Evolutionary conservation across 2,113 vertebrate genomes (phyloP).

Genomic region (Calyptomena viridis): DNA sequence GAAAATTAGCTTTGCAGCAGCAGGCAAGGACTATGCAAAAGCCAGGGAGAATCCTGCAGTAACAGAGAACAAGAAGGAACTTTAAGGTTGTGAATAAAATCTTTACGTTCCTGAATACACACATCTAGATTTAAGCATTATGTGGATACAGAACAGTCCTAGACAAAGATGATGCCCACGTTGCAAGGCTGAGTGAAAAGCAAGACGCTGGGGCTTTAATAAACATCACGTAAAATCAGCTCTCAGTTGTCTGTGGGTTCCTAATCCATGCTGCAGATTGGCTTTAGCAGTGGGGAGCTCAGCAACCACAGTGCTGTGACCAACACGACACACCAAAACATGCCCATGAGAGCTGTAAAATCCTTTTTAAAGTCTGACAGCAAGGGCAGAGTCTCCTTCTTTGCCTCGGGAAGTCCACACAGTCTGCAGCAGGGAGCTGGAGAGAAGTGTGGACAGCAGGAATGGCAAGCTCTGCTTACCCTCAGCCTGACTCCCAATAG

Average conservation of each 20-base stretch:
- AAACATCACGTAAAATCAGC: neutral
- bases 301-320: neutral
- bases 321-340: accelerated
- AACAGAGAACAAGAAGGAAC: neutral
- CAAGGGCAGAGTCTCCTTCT: neutral
- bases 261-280: neutral
- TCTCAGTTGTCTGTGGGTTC: neutral
- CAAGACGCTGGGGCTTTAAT: neutral
- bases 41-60: neutral
- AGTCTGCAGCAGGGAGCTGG: neutral
- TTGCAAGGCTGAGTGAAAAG: neutral
- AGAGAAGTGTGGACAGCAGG: neutral
- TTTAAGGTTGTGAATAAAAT: neutral
- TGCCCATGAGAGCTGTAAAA: neutral
- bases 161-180: neutral
- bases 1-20: neutral
- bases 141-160: neutral
- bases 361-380: neutral
- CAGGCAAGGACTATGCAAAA: neutral
- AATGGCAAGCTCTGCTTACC: neutral
- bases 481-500: neutral
- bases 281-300: neutral
- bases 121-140: neutral
- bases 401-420: neutral
- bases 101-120: neutral